phyloP scores from a whole-genome alignment of 2,888 invertebrate species.

The Poecilobothrus nobilitatus region DNA sequence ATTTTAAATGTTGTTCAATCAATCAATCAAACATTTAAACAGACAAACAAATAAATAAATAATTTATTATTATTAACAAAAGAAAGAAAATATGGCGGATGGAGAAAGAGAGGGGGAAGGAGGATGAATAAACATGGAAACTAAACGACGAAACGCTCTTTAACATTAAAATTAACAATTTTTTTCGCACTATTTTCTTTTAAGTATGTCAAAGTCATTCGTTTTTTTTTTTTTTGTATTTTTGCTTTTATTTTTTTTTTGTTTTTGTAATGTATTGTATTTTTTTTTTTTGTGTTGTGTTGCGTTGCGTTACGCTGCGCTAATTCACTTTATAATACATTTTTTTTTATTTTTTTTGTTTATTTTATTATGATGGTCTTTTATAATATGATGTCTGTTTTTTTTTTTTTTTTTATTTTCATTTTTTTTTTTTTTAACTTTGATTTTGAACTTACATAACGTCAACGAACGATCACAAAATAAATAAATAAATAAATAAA shows the following conservation, averaged over 20 bases:
- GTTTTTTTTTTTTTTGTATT: background rate
- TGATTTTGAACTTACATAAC: conserved; percentile 1
- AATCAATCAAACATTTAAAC: too few relatives aligned
- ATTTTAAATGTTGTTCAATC: too few relatives aligned
- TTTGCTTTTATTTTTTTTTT: background rate
- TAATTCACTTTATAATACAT: too few relatives aligned
- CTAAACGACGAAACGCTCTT: too few relatives aligned
- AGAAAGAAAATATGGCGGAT: too few relatives aligned
- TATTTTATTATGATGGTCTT: background rate
- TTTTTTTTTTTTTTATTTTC: background rate
- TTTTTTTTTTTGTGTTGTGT: background rate
- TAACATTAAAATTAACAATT: background rate
- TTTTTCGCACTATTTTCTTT: background rate
- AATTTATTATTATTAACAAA: too few relatives aligned
- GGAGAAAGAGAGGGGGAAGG: too few relatives aligned
- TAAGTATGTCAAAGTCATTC: conserved; percentile 1
- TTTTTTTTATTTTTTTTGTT: background rate
- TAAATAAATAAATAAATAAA: too few relatives aligned
- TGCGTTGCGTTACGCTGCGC: background rate
- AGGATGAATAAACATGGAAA: too few relatives aligned
- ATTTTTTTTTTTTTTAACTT: background rate
- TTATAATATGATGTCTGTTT: background rate
- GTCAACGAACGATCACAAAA: background rate
- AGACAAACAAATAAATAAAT: too few relatives aligned
- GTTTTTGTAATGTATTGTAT: background rate